These are phyloP conservation scores for Phaedon cochleariae DNA, from an alignment of 2,888 invertebrate species.

Conservation along the genomic window DNA sequence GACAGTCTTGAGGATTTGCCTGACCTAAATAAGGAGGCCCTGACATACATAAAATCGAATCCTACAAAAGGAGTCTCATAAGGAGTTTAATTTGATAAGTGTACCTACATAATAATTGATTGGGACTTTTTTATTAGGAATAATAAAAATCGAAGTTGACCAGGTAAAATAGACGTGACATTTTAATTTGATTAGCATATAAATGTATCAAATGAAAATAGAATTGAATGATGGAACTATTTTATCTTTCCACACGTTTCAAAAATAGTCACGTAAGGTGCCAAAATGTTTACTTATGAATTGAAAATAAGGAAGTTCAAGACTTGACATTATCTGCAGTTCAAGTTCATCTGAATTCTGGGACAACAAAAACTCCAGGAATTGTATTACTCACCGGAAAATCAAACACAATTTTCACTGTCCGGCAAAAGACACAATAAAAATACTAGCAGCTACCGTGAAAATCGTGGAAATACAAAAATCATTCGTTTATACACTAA, in stretches of 20 bases:
- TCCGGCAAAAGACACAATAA: conserved; percentile 46
- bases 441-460: conserved; percentile 39
- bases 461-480: conserved; percentile 46
- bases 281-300: not conserved
- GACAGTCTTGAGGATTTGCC: conserved; percentile 31
- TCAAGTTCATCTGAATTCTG: too few species aligned
- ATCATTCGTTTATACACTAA: conserved; percentile 49
- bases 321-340: not conserved
- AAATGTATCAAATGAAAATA: not conserved
- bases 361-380: too few species aligned
- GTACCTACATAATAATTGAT: too few species aligned
- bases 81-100: too few species aligned
- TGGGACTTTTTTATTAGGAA: too few species aligned
- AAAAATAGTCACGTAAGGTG: too few species aligned
- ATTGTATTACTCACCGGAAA: conserved; percentile 46
- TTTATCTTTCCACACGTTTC: not conserved
- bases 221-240: too few species aligned
- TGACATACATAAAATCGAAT: conserved; percentile 34
- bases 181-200: too few species aligned
- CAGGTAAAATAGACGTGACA: too few species aligned
- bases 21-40: conserved; percentile 33
- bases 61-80: conserved; percentile 25
- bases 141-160: not conserved
- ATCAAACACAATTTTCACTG: conserved; percentile 30
- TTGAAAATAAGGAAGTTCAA: not conserved